Base-by-base conservation (phyloP, 2,797 vertebrate genomes). In the Poecile montanus region DNA sequence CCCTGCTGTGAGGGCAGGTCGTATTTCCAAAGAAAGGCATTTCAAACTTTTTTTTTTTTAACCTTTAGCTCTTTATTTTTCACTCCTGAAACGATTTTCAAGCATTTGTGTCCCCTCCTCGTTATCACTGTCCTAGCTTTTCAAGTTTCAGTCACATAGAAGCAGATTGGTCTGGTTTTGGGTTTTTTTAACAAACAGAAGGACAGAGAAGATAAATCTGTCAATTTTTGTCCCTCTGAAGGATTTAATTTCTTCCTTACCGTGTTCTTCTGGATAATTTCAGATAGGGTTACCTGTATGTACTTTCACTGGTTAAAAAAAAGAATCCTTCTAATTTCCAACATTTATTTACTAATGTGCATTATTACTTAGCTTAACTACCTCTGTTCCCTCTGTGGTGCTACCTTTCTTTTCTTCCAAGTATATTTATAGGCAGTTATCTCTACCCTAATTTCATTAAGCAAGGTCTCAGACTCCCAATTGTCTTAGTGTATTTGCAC, bases 371-470 rank as follows among this genome's bases (percentile, higher is more conserved):
- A 42, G 21, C 23, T 82, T 82, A 73, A 83, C 88, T 76, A 79
- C 34, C 18, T 91, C 78, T 79, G n/a, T 38, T 91, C 27, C 36
- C 89, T 73, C 72, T 45, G 60, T 45, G n/a, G 21, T 76, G 54
- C 13, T 89, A 81, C 78, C 14, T 72, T 66, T 87, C 42, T 66
- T 88, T 80, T 62, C n/a, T 88, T 65, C 29, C 22, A 51, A 78
- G 58, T 36, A 23, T 80, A 50, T 79, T 93, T 86, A 75, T 32
- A 89, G 30, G 60, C 56, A 85, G n/a, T 88, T 89, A 79, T 60
- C 44, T 89, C 67, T 58, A 68, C 47, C 27, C 68, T 92, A 86
- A 91, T 88, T 93, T 85, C 34, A 95, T 88, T 91, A 93, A 94
- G 29, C 21, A 80, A 77, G 42, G 70, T 80, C 90, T 86, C 50